phyloP scores from a whole-genome alignment of 53 echinoderm and acorn worm species.

The Henricia sp. region DNA sequence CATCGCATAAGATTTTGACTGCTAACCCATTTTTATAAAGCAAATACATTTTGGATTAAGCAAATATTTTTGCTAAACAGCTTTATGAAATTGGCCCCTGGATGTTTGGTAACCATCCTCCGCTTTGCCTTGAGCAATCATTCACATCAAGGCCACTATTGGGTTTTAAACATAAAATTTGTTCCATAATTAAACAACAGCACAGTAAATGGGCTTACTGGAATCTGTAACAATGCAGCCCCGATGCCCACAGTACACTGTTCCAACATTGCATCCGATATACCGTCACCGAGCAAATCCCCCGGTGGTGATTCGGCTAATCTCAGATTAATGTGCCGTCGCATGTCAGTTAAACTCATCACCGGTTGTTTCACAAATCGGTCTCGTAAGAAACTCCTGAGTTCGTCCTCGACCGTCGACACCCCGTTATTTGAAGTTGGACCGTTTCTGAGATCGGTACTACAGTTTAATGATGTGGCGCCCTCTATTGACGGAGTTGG shows the following conservation, averaged over 20 bases:
- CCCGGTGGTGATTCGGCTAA: conserved; percentile 76
- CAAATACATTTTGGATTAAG: too few species aligned
- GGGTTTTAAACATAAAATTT: too few species aligned
- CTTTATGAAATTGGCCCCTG: too few species aligned
- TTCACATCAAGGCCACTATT: too few species aligned
- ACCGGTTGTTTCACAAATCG: conserved; percentile 71
- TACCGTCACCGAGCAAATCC: conserved; percentile 70
- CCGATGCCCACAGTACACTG: conserved; percentile 76
- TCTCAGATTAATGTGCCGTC: conserved; percentile 63
- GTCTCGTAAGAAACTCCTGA: conserved; percentile 72
- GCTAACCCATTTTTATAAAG: too few species aligned
- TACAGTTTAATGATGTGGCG: not conserved
- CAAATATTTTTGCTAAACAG: too few species aligned
- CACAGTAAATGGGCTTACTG: conserved; percentile 65
- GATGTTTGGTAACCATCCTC: too few species aligned
- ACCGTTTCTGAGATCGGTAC: not conserved
- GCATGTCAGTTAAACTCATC: conserved; percentile 76
- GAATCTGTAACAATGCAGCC: conserved; percentile 73
- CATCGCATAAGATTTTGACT: too few species aligned
- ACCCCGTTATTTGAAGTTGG: not conserved
- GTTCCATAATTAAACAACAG: not conserved
- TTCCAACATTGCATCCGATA: conserved; percentile 81
- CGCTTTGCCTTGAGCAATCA: too few species aligned
- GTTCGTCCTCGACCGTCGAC: conserved; percentile 39
- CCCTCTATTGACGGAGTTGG: not conserved